Evolutionary conservation across 1,140 invertebrate genomes (phyloP).

Genomic region (Caenorhabditis tropicalis): DNA sequence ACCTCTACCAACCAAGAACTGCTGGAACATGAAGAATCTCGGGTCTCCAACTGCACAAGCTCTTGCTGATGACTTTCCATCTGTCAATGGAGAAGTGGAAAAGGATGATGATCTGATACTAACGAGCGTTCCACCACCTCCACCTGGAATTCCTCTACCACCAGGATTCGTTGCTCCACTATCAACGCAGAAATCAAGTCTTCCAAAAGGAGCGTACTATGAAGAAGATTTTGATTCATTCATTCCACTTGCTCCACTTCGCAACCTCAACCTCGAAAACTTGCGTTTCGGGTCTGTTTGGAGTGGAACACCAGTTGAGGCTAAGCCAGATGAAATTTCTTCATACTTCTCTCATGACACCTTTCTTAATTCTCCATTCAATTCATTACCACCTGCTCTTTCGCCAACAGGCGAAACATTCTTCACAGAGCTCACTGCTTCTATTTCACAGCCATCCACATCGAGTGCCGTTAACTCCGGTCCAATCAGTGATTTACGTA

Average conservation of each 20-base stretch:
- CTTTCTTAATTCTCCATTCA: not conserved
- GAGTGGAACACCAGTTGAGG: slow-evolving; percentile 19
- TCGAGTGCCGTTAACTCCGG: not conserved
- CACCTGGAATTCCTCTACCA: not conserved
- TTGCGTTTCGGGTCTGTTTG: not conserved
- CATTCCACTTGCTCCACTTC: not conserved
- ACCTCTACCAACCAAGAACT: not conserved
- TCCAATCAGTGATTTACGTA: not conserved
- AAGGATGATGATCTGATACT: not conserved
- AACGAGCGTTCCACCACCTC: not conserved
- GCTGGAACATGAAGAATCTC: slow-evolving; percentile 21
- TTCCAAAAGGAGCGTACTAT: not conserved
- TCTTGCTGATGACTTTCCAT: not conserved
- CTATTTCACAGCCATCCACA: slow-evolving; percentile 10
- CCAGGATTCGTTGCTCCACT: not conserved
- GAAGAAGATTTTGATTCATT: not conserved
- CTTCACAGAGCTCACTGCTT: not conserved
- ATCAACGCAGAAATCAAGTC: no score
- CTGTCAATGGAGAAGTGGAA: not conserved
- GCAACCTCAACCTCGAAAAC: not conserved
- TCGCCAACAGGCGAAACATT: not conserved
- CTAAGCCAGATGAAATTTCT: not conserved
- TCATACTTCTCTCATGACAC: not conserved
- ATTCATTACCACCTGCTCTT: not conserved
- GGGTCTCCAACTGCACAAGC: not conserved